These are phyloP conservation scores for Dallia pectoralis DNA, from an alignment of 2,797 vertebrate species.

Conservation along the genomic window DNA sequence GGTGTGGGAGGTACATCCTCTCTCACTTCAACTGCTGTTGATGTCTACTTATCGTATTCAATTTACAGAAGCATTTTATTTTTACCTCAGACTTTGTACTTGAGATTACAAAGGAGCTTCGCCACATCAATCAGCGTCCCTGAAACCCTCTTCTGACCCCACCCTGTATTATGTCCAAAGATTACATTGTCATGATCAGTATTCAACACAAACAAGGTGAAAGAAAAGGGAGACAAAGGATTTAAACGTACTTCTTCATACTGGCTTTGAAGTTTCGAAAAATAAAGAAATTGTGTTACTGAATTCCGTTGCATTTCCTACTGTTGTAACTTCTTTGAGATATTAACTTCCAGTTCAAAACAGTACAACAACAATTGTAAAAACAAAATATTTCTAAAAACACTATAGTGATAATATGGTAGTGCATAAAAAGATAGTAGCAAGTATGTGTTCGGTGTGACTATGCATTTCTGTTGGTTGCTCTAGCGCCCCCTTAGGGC, in stretches of 20 bases:
- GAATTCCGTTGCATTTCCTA: not conserved
- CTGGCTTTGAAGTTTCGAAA: constrained; percentile 70
- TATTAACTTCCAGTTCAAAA: too few relatives aligned
- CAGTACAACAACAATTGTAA: too few relatives aligned
- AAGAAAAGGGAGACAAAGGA: not conserved
- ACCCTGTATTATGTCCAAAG: constrained; percentile 17
- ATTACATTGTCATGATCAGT: constrained; percentile 1
- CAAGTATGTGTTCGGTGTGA: too few relatives aligned
- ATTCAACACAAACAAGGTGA: not conserved
- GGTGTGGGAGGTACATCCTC: not conserved
- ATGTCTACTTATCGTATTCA: constrained; percentile 66
- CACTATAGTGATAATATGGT: too few relatives aligned
- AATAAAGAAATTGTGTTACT: constrained; percentile 13
- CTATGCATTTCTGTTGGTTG: too few relatives aligned
- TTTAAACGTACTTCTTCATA: constrained; percentile 61
- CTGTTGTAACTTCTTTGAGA: too few relatives aligned
- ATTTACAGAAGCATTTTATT: constrained; percentile 66
- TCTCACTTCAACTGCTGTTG: not conserved
- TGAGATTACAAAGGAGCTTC: constrained; percentile 71
- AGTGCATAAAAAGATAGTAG: too few relatives aligned
- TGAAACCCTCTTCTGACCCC: constrained; percentile 50
- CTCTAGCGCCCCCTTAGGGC: too few relatives aligned
- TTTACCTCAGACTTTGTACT: constrained; percentile 72
- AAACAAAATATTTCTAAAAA: too few relatives aligned
- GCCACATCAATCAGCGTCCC: constrained; percentile 66